Percentiles rank a stretch among this genome's conserved stretches.
Evolutionary conservation across 1,140 invertebrate genomes (phyloP).

Genomic region (Drosophila sturtevanti): DNA sequence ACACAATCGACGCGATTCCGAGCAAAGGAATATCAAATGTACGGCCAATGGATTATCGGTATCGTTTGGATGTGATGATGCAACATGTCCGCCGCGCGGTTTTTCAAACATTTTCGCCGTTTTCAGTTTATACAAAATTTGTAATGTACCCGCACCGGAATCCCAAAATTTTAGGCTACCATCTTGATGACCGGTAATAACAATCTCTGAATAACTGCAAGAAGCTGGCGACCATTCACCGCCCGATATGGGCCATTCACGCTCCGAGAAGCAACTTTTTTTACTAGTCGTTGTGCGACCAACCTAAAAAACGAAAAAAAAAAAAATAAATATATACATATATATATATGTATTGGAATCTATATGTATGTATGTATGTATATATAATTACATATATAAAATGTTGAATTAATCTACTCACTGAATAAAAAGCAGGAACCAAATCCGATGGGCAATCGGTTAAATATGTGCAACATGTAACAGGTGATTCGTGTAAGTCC

Average conservation of each 20-base stretch:
- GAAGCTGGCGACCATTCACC: slow-evolving; percentile 97
- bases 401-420: no score
- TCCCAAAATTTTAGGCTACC: slow-evolving; percentile 99
- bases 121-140: slow-evolving; percentile 98
- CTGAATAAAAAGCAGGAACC: slow-evolving; percentile 93
- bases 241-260: slow-evolving; percentile 97
- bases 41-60: slow-evolving; percentile 97
- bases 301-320: slow-evolving; percentile 56
- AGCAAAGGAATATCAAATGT: slow-evolving; percentile 94
- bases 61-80: slow-evolving; percentile 80
- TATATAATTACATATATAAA: no score
- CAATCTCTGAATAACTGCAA: slow-evolving; percentile 98
- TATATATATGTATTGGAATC: neutral
- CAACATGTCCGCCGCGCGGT: slow-evolving; percentile 83
- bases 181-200: slow-evolving; percentile 98
- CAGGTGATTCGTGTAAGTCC: slow-evolving; percentile 98
- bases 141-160: slow-evolving; percentile 95
- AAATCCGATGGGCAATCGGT: slow-evolving; percentile 98
- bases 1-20: slow-evolving; percentile 94
- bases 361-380: no score
- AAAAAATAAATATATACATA: neutral
- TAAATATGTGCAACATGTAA: slow-evolving; percentile 97
- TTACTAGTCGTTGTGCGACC: slow-evolving; percentile 85
- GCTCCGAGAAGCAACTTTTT: slow-evolving; percentile 95
- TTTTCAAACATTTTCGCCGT: slow-evolving; percentile 97